phyloP scores from a whole-genome alignment of 92 coral and sea anemone genomes.

The Palythoa grandiflora region DNA sequence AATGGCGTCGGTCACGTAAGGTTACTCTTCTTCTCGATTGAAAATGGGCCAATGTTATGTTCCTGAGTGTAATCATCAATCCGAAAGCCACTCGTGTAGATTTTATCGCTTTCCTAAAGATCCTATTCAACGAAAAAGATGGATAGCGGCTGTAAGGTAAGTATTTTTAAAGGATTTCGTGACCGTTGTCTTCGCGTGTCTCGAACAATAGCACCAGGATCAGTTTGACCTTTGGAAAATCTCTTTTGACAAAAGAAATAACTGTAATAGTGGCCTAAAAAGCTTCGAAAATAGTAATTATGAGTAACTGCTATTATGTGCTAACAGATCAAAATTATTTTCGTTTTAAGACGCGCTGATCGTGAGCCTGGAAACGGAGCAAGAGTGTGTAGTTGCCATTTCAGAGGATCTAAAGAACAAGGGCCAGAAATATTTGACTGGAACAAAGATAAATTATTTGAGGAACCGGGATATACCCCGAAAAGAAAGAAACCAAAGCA shows the following conservation, averaged over 20 bases:
- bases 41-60: slow-evolving; percentile 51
- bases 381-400: slow-evolving; percentile 45
- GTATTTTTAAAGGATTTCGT: slow-evolving; percentile 41
- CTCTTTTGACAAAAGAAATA: slow-evolving; percentile 38
- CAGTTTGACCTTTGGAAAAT: slow-evolving; percentile 18
- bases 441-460: slow-evolving; percentile 45
- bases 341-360: slow-evolving; percentile 48
- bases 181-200: slow-evolving; percentile 47
- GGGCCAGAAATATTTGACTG: slow-evolving; percentile 40
- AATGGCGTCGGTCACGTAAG: slow-evolving; percentile 19
- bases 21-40: slow-evolving; percentile 42
- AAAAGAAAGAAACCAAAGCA: slow-evolving; percentile 36
- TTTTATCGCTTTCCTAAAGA: slow-evolving; percentile 50
- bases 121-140: slow-evolving; percentile 45
- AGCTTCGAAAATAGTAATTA: slow-evolving; percentile 26
- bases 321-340: slow-evolving; percentile 37
- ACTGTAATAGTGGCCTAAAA: slow-evolving; percentile 37
- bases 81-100: slow-evolving; percentile 45
- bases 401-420: slow-evolving; percentile 40
- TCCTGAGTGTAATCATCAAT: slow-evolving; percentile 52
- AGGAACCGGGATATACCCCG: slow-evolving; percentile 36
- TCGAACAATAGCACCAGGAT: slow-evolving; percentile 48
- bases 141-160: slow-evolving; percentile 41
- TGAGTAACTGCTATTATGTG: slow-evolving; percentile 40
- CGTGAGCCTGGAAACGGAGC: slow-evolving; percentile 30